Base-by-base conservation (phyloP, 2,888 invertebrate genomes). In the Phragmatobia fuliginosa region DNA sequence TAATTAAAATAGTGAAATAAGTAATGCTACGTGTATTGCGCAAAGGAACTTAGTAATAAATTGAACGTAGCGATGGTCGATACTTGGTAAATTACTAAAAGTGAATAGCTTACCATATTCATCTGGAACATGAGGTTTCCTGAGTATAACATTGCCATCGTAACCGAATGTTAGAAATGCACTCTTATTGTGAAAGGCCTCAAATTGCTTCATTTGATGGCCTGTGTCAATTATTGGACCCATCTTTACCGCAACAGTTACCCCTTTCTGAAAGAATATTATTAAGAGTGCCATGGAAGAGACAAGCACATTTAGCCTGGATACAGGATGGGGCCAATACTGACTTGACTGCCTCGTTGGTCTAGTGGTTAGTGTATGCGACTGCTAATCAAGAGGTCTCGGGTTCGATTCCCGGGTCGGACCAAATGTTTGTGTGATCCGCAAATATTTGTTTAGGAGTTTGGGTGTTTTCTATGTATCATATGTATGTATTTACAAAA, bases 211-310 rank as follows among this genome's bases (percentile, higher is more conserved):
- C 64, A 95, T 81, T 18, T 91, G 90, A 73, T 94, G 94, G 0
- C 91, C 91, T 0, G 91, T 83, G 1, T 90, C 89, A 28, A 92
- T 78, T 11, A 91, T 87, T 1, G 91, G 85, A 0, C 89, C 90
- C 88, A 94, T 90, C 82, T 92, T 93, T 70, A 95, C 93, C 0
- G 90, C 81, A 0, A 94, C 88, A 0, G 94, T 94, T 6, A 91
- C 83, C 5, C 94, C 94, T 92, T 94, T 94, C 94, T 95, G 84
- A 65, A 45, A 18, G 21, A 60, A 60, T 1, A 36, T 21, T 7
- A 31, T 60, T 59, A 10, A 1, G 21, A 10, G 1, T 21, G 8
- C 1, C 7, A 45, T 41, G 5, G 5, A 18, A 41, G 5, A 18
- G 18, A 6, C 41, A 41, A 18, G 6, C 18, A 18, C 0, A 41